phyloP scores from a whole-genome alignment of 92 coral and sea anemone species.

The Porites lobata region DNA sequence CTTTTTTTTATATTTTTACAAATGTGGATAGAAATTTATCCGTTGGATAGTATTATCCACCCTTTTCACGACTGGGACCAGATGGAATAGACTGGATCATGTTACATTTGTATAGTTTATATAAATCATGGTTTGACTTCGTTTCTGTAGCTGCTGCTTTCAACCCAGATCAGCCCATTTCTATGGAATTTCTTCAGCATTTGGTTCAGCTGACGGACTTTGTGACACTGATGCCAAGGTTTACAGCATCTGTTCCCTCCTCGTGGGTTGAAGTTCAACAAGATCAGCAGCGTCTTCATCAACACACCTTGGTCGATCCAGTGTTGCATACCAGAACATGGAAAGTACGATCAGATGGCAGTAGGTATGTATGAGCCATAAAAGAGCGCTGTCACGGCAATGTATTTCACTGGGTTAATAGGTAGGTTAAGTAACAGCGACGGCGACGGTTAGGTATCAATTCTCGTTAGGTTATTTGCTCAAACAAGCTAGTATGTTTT shows the following conservation, averaged over 20 bases:
- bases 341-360: constrained; percentile 83
- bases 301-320: constrained; percentile 89
- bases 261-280: constrained; percentile 97
- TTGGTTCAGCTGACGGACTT: constrained; percentile 90
- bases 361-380: constrained; percentile 62
- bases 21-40: too few relatives aligned
- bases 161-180: constrained; percentile 38
- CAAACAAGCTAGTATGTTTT: too few relatives aligned
- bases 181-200: constrained; percentile 65
- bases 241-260: constrained; percentile 92
- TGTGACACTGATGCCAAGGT: constrained; percentile 94
- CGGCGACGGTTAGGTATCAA: too few relatives aligned
- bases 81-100: too few relatives aligned
- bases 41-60: too few relatives aligned
- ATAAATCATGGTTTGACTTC: background rate
- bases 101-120: background rate
- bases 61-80: too few relatives aligned
- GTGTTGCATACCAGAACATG: constrained; percentile 96
- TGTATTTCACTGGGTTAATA: too few relatives aligned
- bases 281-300: constrained; percentile 97
- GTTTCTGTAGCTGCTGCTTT: constrained; percentile 31
- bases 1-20: too few relatives aligned
- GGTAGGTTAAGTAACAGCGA: too few relatives aligned
- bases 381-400: too few relatives aligned
- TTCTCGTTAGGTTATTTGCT: too few relatives aligned